These are phyloP conservation scores for Escarpia spicata DNA, from an alignment of 2,888 invertebrate species.

Conservation along the genomic window DNA sequence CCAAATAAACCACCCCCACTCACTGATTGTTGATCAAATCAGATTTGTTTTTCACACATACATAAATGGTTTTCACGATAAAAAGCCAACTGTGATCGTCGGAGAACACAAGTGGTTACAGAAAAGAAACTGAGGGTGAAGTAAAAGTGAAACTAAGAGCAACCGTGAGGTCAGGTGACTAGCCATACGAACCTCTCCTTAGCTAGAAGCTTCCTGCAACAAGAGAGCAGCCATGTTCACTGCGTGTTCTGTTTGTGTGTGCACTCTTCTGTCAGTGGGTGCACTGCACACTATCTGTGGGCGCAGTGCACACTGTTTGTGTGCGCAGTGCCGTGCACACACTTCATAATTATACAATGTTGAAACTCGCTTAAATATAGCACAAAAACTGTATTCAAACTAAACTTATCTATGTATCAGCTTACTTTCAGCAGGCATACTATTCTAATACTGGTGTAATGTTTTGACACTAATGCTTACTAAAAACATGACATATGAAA, in stretches of 20 bases:
- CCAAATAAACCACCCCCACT: neutral
- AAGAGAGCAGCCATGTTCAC: neutral
- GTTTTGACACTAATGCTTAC: neutral
- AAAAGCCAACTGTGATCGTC: neutral
- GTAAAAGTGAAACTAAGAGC: neutral
- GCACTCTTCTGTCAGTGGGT: too few relatives aligned
- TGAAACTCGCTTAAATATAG: neutral
- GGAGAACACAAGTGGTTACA: neutral
- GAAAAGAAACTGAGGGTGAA: neutral
- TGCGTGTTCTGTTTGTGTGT: neutral
- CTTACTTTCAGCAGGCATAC: neutral
- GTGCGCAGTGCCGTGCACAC: too few relatives aligned
- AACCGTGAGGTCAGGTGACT: neutral
- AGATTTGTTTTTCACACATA: constrained; percentile 6
- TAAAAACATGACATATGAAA: neutral
- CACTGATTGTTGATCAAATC: neutral
- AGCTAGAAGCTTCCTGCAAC: constrained; percentile 16
- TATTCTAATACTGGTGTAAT: neutral
- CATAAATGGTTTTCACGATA: neutral
- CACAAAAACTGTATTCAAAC: neutral
- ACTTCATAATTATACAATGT: neutral
- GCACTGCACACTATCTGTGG: too few relatives aligned
- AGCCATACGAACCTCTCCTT: neutral
- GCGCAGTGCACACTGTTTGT: too few relatives aligned
- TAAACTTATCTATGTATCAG: neutral